Base-by-base conservation (phyloP, 1,140 invertebrate species). In the Pogonus chalceus region DNA sequence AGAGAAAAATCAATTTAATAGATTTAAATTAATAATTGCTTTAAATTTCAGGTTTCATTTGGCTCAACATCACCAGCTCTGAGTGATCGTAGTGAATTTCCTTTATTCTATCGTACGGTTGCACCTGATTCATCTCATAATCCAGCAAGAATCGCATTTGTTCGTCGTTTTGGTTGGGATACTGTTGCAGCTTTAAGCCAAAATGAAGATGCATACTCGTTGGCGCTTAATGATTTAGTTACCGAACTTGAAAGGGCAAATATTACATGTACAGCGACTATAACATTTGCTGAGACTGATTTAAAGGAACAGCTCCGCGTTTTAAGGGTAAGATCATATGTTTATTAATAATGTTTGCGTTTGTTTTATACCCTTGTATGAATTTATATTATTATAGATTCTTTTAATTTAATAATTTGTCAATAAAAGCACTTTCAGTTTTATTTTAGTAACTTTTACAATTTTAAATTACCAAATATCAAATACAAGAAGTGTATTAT, bases 101-200 rank as follows among this genome's bases (percentile, higher is more conserved):
- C 88, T 12, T 78, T 89, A n/a, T 94, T 94, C 74, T 84, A 87
- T 69, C 77, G 90, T 35, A 90, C 90, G 0, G 88, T 90, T 0
- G 83, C 88, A 1, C 87, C 88, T 0, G 90, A 92, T 63, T 89
- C 88, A 0, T 90, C 90, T 9, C 88, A 92, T 69, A 92, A 92
- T 65, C 78, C 82, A 1, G 90, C 90, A 0, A 76, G 90, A 54
- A 82, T 89, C 47, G 84, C 88, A 18, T 85, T 95, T 62, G 82
- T 94, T 58, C 83, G 84, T 53, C 74, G 85, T 62, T 90, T 90
- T 63, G 79, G 81, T 22, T 95, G 91, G 91, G 82, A 88, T 66
- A 87, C 86, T 0, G 88, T 93, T 16, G 88, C 87, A 0, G 85
- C 86, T 0, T 81, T 94, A 54, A 87, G 86, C 9, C 86, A 93